These are phyloP conservation scores for Syngnathus scovelli DNA, from an alignment of 2,113 vertebrate species.

Conservation along the genomic window DNA sequence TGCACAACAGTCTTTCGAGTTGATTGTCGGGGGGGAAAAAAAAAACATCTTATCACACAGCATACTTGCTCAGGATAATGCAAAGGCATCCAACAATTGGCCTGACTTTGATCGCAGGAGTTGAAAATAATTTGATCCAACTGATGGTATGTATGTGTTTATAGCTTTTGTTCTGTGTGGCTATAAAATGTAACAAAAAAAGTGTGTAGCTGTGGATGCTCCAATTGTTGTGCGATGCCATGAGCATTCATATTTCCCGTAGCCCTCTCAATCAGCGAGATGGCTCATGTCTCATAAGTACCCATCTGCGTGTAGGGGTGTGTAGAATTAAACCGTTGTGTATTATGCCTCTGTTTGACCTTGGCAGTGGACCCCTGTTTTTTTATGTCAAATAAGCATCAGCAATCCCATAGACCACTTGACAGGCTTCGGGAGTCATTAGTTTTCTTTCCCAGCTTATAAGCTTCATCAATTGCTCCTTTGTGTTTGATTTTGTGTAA, in stretches of 20 bases:
- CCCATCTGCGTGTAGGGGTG: constrained; percentile 65
- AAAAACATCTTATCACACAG: background rate
- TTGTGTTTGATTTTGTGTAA: constrained; percentile 70
- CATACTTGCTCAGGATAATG: background rate
- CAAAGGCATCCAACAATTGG: no score
- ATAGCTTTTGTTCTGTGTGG: constrained; percentile 13
- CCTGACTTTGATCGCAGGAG: background rate
- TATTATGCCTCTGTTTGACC: constrained; percentile 64
- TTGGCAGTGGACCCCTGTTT: constrained; percentile 66
- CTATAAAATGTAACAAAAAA: background rate
- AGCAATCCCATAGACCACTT: constrained; percentile 59
- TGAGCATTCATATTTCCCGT: constrained; percentile 52
- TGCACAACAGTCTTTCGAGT: background rate
- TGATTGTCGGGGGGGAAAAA: background rate
- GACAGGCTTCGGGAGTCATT: constrained; percentile 67
- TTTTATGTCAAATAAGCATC: constrained; percentile 60
- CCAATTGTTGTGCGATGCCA: constrained; percentile 31
- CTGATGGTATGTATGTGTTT: background rate
- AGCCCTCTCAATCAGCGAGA: constrained; percentile 61
- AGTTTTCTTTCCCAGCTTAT: constrained; percentile 64
- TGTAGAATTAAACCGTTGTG: constrained; percentile 65
- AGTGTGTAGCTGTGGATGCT: background rate
- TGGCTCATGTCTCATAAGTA: constrained; percentile 64
- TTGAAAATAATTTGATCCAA: background rate
- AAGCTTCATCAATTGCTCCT: constrained; percentile 65